A percentile compares a stretch with the other conserved stretches of the same genome.
Evolutionary conservation across 2,888 invertebrate species (phyloP).

Genomic region (Eledone cirrhosa): DNA sequence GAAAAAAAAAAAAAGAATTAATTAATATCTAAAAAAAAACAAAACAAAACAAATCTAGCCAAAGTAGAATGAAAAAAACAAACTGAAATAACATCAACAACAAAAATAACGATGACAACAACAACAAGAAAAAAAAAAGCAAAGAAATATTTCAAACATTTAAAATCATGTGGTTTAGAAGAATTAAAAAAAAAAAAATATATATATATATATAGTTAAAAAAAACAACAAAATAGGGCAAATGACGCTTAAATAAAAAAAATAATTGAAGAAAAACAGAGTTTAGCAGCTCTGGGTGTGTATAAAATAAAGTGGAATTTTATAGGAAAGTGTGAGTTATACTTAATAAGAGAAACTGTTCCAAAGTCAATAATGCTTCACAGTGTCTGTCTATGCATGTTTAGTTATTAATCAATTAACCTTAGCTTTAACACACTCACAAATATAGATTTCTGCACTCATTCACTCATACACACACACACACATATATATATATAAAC

Average conservation of each 20-base stretch:
- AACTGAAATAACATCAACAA: not conserved
- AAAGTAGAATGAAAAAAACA: not conserved
- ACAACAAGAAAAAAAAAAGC: not conserved
- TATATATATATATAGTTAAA: not conserved
- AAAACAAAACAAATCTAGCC: too few relatives aligned
- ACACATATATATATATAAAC: too few relatives aligned
- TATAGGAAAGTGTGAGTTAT: not conserved
- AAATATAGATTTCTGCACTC: too few relatives aligned
- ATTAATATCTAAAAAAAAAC: too few relatives aligned
- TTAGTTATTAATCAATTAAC: not conserved
- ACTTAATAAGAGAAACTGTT: not conserved
- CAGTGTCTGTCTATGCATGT: not conserved
- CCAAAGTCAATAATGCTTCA: not conserved
- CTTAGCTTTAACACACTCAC: too few relatives aligned
- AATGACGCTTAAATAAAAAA: not conserved
- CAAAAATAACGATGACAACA: not conserved
- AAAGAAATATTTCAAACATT: not conserved
- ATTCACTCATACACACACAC: too few relatives aligned
- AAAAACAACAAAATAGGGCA: not conserved
- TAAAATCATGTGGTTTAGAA: not conserved
- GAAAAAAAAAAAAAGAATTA: too few relatives aligned
- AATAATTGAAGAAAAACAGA: not conserved
- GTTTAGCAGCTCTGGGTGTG: conserved; percentile 5
- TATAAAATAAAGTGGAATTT: conserved; percentile 12
- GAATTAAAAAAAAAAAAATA: not conserved